These are phyloP conservation scores for Bradysia coprophila DNA, from an alignment of 1,140 invertebrate species.

Conservation along the genomic window DNA sequence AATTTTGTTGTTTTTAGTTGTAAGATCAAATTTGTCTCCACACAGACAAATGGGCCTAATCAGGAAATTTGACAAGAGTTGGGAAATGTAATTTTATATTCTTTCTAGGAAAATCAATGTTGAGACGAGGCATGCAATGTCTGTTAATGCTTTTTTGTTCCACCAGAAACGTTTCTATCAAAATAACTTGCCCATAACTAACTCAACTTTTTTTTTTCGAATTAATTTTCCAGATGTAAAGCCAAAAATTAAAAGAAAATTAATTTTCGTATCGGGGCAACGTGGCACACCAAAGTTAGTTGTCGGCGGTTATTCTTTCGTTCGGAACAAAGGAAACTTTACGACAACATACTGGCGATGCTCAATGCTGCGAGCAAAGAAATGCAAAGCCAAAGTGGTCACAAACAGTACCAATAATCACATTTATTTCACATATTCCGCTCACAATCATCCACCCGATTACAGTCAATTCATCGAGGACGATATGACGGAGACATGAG, in stretches of 20 bases:
- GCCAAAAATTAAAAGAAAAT: background rate
- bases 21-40: no score
- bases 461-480: background rate
- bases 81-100: no score
- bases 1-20: no score
- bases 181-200: no score
- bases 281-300: slow-evolving; percentile 1
- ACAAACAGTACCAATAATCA: background rate
- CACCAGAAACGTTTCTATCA: no score
- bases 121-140: no score
- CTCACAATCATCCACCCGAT: slow-evolving; percentile 3
- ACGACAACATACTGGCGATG: slow-evolving; percentile 1
- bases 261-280: slow-evolving; percentile 2
- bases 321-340: background rate
- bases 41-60: no score
- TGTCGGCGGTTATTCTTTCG: slow-evolving; percentile 1
- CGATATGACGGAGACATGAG: background rate
- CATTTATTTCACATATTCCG: background rate
- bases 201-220: no score
- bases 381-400: slow-evolving; percentile 2
- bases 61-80: no score
- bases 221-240: no score
- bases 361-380: background rate
- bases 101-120: no score
- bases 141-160: no score